Evolutionary conservation across 2,888 invertebrate species (phyloP).

Genomic region (Chironomus riparius): DNA sequence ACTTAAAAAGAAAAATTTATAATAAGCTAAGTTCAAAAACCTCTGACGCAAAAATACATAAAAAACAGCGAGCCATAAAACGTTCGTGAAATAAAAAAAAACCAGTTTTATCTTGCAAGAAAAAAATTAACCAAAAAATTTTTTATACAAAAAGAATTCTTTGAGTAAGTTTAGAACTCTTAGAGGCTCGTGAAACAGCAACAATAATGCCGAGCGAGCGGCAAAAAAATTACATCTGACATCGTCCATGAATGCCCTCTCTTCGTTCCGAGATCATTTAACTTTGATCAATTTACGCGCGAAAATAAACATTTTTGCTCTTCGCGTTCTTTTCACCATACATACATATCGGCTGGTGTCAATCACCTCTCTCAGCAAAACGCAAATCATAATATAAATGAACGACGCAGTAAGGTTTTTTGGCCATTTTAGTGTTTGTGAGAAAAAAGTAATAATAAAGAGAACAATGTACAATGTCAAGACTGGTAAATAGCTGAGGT

Average conservation of each 20-base stretch:
- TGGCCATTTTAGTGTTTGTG: not conserved
- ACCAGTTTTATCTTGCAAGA: no score
- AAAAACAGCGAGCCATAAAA: no score
- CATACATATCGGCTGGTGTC: not conserved
- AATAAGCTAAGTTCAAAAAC: not conserved
- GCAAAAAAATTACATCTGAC: not conserved
- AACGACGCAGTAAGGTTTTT: conserved; percentile 3
- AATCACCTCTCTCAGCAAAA: not conserved
- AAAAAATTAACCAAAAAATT: no score
- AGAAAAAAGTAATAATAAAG: not conserved
- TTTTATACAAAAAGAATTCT: not conserved
- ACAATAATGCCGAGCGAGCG: not conserved
- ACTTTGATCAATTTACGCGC: conserved; percentile 10
- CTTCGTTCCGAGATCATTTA: not conserved
- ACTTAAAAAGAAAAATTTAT: not conserved
- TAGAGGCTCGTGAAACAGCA: not conserved
- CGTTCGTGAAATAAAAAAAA: no score
- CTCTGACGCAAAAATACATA: not conserved
- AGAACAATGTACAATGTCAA: not conserved
- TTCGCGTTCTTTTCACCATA: not conserved
- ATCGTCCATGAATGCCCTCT: not conserved
- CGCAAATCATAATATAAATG: not conserved
- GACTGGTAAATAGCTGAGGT: not conserved
- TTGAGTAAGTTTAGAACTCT: no score
- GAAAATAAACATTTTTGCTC: not conserved